phyloP scores from a whole-genome alignment of 2,888 invertebrate genomes.

The Nomada flava region DNA sequence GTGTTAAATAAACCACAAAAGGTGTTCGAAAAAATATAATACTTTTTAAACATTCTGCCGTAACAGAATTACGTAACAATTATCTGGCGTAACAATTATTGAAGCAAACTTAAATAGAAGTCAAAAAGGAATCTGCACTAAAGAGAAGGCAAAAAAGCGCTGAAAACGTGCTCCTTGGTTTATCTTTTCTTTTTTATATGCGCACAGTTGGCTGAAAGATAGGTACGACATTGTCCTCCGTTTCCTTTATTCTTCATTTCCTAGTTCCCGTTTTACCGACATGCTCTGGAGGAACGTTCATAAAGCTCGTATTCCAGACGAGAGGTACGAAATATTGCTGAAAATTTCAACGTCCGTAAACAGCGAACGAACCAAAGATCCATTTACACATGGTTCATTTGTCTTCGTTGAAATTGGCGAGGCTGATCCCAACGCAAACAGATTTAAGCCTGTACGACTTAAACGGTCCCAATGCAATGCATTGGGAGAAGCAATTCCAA shows the following conservation, averaged over 20 bases:
- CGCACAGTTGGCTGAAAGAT: neutral
- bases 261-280: neutral
- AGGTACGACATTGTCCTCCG: slow-evolving; percentile 4
- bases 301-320: neutral
- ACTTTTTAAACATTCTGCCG: too few species aligned
- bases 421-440: neutral
- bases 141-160: neutral
- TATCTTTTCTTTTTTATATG: neutral
- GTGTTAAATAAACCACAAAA: too few species aligned
- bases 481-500: neutral
- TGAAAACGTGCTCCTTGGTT: too few species aligned
- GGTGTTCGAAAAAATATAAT: too few species aligned
- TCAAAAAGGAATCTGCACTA: too few species aligned
- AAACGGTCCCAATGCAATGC: neutral
- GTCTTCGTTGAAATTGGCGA: neutral
- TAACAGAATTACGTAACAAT: too few species aligned
- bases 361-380: neutral
- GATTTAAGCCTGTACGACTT: slow-evolving; percentile 15
- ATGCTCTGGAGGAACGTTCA: neutral
- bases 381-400: slow-evolving; percentile 12
- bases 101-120: too few species aligned
- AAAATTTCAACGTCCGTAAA: slow-evolving; percentile 31
- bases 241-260: slow-evolving; percentile 18
- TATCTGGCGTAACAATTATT: too few species aligned
- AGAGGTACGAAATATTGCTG: neutral